Conservation (phyloP, 1,140 invertebrate genomes). For the Wasmannia auropunctata region DNA sequence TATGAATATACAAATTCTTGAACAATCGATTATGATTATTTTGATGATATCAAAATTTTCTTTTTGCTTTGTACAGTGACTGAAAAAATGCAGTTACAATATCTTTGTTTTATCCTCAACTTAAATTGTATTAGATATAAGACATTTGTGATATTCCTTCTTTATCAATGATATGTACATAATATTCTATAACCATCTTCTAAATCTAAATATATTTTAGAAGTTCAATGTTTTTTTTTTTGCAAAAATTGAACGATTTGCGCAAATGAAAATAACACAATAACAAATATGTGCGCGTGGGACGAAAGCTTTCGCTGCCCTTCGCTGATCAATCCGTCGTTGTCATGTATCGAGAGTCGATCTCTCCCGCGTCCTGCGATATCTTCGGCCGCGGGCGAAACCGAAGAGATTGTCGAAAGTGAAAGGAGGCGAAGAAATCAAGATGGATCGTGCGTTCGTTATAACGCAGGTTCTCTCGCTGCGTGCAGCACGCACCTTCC, state of each 20-base stretch:
- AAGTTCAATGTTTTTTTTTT: not conserved
- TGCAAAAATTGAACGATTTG: not conserved
- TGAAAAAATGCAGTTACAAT: not conserved
- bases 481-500: conserved; percentile 71
- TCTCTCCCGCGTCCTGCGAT: conserved; percentile 52
- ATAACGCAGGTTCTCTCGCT: conserved; percentile 73
- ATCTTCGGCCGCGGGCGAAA: conserved; percentile 63
- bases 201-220: not conserved
- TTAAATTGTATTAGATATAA: not conserved
- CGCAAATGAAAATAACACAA: not conserved
- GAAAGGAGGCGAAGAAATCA: conserved; percentile 77
- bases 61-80: not conserved
- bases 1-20: not conserved
- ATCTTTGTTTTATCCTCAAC: not conserved
- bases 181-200: not conserved
- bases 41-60: not conserved
- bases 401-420: conserved; percentile 76
- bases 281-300: conserved; percentile 4
- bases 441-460: conserved; percentile 76
- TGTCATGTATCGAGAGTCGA: conserved; percentile 21
- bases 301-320: not conserved
- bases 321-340: conserved; percentile 27
- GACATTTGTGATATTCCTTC: too few relatives aligned
- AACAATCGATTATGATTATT: not conserved
- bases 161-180: too few relatives aligned